Evolutionary conservation across 2,113 vertebrate species (phyloP), one percentile per base, ranked within the genome.

Genomic region (Chloropsis hardwickii): DNA sequence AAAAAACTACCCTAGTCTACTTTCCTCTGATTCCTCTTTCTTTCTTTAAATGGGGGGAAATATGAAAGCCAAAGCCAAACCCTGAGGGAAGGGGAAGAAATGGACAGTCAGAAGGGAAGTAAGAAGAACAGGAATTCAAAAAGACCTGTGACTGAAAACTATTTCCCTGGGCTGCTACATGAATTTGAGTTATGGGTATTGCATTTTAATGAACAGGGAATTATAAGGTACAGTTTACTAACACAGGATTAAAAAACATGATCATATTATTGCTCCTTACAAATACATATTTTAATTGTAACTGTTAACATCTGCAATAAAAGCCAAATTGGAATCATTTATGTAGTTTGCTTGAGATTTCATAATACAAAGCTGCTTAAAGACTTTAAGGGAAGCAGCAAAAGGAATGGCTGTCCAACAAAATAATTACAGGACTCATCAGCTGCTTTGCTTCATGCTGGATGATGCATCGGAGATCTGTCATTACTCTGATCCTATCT

Each of bases 401-500:
- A 81, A 93, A 95, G 28, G 72, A 83, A 87, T 29, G 39, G 28
- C 54, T 85, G 47, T 16, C 64, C 48, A 93, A 31, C 20, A 77
- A 62, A 78, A 66, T 73, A 87, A 94, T 87, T 80, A 91, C 11
- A 85, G 28, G 45, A 69, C n/a, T 92, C 51, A 37, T 28, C 1
- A 3, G 35, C 35, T 66, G 60, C 66, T 61, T 65, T 81, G 44
- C 60, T 80, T 58, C 10, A 3, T 27, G 47, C 76, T 31, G 61
- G 66, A 39, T 3, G 62, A 86, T n/a, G 45, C 85, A 56, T 37
- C 50, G 83, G 81, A 96, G 66, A 89, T 31, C 44, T 5, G 15
- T 74, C 94, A 81, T 76, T 86, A 51, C 70, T 27, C 33, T 56
- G 87, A 93, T 93, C 58, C 86, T 90, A 67, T 85, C 92, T 91